These are phyloP conservation scores for Sisor rabdophorus DNA, from an alignment of 2,113 vertebrate species.

Conservation along the genomic window DNA sequence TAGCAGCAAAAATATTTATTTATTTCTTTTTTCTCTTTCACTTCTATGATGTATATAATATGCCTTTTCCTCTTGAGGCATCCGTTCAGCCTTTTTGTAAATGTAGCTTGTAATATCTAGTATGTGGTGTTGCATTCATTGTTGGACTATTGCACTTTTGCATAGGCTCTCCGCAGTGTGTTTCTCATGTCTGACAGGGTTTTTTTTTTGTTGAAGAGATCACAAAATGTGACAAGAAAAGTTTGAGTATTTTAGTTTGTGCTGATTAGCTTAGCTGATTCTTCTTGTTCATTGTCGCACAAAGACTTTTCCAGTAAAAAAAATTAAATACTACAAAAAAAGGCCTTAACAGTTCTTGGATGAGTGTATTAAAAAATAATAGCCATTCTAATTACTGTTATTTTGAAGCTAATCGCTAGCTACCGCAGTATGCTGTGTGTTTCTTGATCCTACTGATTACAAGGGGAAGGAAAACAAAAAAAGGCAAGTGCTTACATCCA, in stretches of 20 bases:
- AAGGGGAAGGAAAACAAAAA: slow-evolving; percentile 49
- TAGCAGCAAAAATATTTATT: slow-evolving; percentile 3
- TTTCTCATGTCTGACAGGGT: slow-evolving; percentile 63
- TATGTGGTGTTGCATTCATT: slow-evolving; percentile 60
- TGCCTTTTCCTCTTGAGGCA: slow-evolving; percentile 63
- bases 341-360: slow-evolving; percentile 34
- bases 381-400: slow-evolving; percentile 46
- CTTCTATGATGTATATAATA: slow-evolving; percentile 52
- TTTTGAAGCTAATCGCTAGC: slow-evolving; percentile 44
- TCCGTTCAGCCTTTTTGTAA: slow-evolving; percentile 47
- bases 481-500: slow-evolving; percentile 45
- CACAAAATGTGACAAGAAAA: slow-evolving; percentile 67
- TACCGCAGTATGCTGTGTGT: slow-evolving; percentile 33
- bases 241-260: slow-evolving; percentile 58
- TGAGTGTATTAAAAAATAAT: slow-evolving; percentile 49
- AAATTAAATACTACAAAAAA: slow-evolving; percentile 48
- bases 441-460: slow-evolving; percentile 49
- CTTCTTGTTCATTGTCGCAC: slow-evolving; percentile 43
- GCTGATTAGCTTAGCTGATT: slow-evolving; percentile 37
- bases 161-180: slow-evolving; percentile 61
- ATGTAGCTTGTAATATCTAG: slow-evolving; percentile 32
- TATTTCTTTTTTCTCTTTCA: not conserved
- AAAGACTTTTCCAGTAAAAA: slow-evolving; percentile 52
- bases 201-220: slow-evolving; percentile 52
- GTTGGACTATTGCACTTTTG: slow-evolving; percentile 69